Conservation (phyloP, 2,888 invertebrate genomes). For the Lasioglossum calceatum region DNA sequence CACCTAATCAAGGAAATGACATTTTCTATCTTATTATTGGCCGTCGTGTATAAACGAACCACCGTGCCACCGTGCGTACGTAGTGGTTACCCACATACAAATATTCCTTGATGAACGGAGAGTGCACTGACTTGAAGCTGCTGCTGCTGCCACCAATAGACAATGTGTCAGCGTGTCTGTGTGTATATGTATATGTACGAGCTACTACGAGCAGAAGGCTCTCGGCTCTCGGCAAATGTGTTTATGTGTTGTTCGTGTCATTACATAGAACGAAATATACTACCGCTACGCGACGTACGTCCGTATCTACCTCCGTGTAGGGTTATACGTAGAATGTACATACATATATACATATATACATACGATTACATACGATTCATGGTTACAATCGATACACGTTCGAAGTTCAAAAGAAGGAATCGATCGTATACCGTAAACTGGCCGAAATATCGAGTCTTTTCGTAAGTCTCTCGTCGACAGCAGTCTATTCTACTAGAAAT, state of each 20-base stretch:
- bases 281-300: neutral
- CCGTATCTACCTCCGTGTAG: neutral
- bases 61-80: conserved; percentile 3
- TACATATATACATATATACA: neutral
- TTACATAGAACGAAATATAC: neutral
- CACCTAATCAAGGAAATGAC: conserved; percentile 56
- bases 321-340: neutral
- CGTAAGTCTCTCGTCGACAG: conserved; percentile 15
- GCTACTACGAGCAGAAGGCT: conserved; percentile 14
- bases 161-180: conserved; percentile 18
- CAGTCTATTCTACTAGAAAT: conserved; percentile 31
- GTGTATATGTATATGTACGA: neutral
- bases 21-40: conserved; percentile 51
- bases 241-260: neutral
- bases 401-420: conserved; percentile 17
- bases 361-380: too few species aligned
- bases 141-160: conserved; percentile 51
- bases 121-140: conserved; percentile 64
- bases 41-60: conserved; percentile 18
- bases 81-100: conserved; percentile 39
- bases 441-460: conserved; percentile 36
- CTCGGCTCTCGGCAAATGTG: neutral
- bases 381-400: conserved; percentile 13
- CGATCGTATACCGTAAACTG: conserved; percentile 14
- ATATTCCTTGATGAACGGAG: conserved; percentile 45